phyloP scores from a whole-genome alignment of 2,888 invertebrate species.

The Temnothorax ravouxi region DNA sequence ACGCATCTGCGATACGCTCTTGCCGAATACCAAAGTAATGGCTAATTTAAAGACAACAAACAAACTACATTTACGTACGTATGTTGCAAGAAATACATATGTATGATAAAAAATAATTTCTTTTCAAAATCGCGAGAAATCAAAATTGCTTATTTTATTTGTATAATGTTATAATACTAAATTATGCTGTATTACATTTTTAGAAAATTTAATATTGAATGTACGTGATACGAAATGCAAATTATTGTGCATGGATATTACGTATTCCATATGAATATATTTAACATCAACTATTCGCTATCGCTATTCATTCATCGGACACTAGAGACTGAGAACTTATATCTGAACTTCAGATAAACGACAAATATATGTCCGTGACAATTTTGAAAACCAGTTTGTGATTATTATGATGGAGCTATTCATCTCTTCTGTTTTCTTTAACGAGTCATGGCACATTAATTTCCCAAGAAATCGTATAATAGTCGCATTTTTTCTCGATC shows the following conservation, averaged over 20 bases:
- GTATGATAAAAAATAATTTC: neutral
- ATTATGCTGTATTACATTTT: neutral
- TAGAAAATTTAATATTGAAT: slow-evolving; percentile 15
- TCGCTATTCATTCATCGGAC: neutral
- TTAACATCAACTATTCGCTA: neutral
- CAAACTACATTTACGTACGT: neutral
- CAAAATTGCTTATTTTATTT: neutral
- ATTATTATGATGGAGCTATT: neutral
- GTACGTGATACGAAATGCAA: neutral
- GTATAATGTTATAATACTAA: neutral
- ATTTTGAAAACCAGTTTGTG: slow-evolving; percentile 17
- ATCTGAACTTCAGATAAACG: slow-evolving; percentile 10
- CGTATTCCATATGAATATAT: neutral
- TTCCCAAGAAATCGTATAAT: neutral
- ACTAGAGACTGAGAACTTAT: neutral
- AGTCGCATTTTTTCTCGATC: neutral
- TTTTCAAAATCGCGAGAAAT: neutral
- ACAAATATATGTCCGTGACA: neutral
- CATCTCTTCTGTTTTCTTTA: neutral
- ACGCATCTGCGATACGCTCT: neutral
- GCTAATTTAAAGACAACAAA: neutral
- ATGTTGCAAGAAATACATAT: neutral
- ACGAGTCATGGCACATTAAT: neutral
- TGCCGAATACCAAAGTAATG: slow-evolving; percentile 13
- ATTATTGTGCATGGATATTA: neutral